These are phyloP conservation scores for pig (Sus scrofa) DNA, from an alignment of 2,113 vertebrate genomes.

Conservation along the genomic window DNA sequence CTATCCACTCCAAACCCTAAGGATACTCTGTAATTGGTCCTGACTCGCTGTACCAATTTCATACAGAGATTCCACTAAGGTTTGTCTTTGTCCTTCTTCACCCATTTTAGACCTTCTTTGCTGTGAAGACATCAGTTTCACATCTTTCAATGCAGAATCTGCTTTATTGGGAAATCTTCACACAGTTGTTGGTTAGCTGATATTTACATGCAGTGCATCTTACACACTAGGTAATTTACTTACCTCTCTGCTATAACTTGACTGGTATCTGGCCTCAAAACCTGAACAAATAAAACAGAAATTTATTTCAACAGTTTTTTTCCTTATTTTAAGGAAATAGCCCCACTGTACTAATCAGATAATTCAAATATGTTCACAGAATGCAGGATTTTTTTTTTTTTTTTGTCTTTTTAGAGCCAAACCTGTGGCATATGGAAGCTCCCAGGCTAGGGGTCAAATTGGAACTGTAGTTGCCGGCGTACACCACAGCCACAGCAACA, in stretches of 20 bases:
- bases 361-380: not conserved
- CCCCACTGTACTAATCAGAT: not conserved
- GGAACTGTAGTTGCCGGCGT: too few relatives aligned
- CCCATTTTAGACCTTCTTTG: not conserved
- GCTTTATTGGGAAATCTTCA: not conserved
- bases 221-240: not conserved
- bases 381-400: not conserved
- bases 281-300: conserved; percentile 40
- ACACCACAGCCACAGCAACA: too few relatives aligned
- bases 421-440: too few relatives aligned
- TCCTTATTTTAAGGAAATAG: not conserved
- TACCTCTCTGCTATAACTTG: not conserved
- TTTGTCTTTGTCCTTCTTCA: not conserved
- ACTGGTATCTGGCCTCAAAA: not conserved
- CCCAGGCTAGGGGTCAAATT: too few relatives aligned
- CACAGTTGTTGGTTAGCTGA: not conserved
- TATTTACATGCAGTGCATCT: conserved; percentile 22
- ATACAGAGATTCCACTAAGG: not conserved
- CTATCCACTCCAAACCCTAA: not conserved
- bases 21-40: not conserved
- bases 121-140: not conserved
- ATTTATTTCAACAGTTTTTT: not conserved
- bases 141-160: not conserved
- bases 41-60: not conserved
- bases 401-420: too few relatives aligned